Evolutionary conservation across 2,888 invertebrate genomes (phyloP), one percentile per base, ranked within the genome.

Genomic region (Esperia sulphurella): DNA sequence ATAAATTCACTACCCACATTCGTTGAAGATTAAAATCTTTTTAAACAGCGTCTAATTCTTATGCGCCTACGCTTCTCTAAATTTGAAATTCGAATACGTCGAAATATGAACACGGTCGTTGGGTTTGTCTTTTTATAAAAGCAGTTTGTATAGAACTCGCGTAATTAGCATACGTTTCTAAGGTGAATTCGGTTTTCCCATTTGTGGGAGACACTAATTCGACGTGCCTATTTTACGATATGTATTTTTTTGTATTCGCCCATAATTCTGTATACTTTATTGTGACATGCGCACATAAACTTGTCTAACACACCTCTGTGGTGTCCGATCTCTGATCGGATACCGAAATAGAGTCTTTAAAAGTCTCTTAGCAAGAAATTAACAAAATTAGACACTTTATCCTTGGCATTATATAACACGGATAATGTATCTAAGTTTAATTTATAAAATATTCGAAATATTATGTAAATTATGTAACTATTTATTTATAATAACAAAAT

Each of bases 1-100:
- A 86, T 87, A 85, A 80, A 72, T 89, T 79, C 31, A 81, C 79
- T 74, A 58, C 87, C 88, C 82, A 77, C 80, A 75, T 71, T 67
- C 68, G 65, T 61, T 74, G 75, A 74, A 70, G 83, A 83, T 83
- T 83, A 79, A 77, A 82, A 83, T 83, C 81, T 83, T 65, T 79
- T 76, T 76, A 76, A 82, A 76, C 65, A 75, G 65, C 65, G 62
- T 59, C 74, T 76, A 82, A 80, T 82, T 84, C 81, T 62, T 67
- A 54, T 62, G 72, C 83, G 75, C 87, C 87, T 75, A 87, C 88
- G 79, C 82, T 58, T 58, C 63, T 78, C 69, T 75, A 79, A 75
- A 83, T 76, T 79, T 72, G 71, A 78, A 75, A 70, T 72, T 72
- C 75, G 71, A 71, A 73, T 63, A 59, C 49, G 57, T 50, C 47